Percentiles rank a stretch among this genome's conserved stretches.
Conservation (phyloP, 2,113 vertebrate genomes). For the Vidua macroura region DNA sequence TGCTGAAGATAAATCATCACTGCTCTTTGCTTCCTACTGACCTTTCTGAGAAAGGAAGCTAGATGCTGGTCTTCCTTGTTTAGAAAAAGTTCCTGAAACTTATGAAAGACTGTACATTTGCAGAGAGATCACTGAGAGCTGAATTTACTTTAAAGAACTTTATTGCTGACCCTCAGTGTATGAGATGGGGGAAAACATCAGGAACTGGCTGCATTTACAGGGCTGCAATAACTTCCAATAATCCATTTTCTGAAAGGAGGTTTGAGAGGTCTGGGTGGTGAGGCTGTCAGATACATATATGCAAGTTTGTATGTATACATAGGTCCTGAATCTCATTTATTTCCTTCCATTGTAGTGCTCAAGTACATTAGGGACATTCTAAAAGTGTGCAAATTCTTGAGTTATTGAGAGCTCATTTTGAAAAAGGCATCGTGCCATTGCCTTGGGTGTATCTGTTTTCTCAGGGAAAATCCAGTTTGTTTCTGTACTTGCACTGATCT, state of each 20-base stretch:
- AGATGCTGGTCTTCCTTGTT: neutral
- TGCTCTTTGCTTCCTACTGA: neutral
- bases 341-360: neutral
- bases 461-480: neutral
- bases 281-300: neutral
- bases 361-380: rapidly evolving
- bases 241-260: neutral
- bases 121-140: neutral
- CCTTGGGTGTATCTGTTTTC: neutral
- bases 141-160: neutral
- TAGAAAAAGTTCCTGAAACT: neutral
- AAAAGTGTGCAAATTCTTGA: neutral
- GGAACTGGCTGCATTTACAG: neutral
- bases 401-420: neutral
- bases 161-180: neutral
- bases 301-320: too few species aligned
- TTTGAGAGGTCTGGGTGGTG: neutral
- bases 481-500: neutral
- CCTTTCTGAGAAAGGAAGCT: neutral
- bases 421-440: neutral
- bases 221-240: neutral
- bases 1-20: neutral
- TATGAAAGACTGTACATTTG: neutral
- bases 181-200: neutral
- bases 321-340: neutral